Base-by-base conservation (phyloP, 2,888 invertebrate species). In the Anodontia alba region DNA sequence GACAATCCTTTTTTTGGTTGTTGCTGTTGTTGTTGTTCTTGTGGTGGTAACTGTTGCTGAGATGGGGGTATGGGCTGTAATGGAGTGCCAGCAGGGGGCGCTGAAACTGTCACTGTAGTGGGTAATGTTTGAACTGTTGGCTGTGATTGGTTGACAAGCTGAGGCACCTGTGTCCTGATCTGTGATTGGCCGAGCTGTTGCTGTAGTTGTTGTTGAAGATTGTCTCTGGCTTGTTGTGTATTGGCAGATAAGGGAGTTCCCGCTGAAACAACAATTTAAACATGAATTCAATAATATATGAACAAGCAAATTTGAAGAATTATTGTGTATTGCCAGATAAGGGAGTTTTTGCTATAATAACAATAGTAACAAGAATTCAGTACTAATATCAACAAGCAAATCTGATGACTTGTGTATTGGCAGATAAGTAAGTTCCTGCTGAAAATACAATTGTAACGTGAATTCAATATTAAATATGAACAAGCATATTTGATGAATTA, bases 1-100 rank as follows among this genome's bases (percentile, higher is more conserved):
- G 94, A 94, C 7, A 95, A 88, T 29, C 92, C 93, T 79, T 93
- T 94, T 79, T 93, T 94, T n/a, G 87, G 86, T 49, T 81, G 86
- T 78, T 86, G 90, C 73, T 82, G 89, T 70, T 83, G 88, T 80
- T 83, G 88, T 62, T 69, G 80, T 73, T 76, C 84, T 76, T 77
- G 84, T 73, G 77, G 84, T 57, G 77, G 85, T 69, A 82, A 71
- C 31, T 68, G 86, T 73, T 77, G 62, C 29, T 57, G 49, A 23
- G 20, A 23, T 17, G 70, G 57, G n/a, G 57, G 51, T 23, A 43
- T 36, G 69, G 69, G 76, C n/a, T 54, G 76, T 26, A n/a, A 42
- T 43, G 54, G 38, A 42, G 17, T 12, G 5, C 17, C 15, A 66
- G 29, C 62, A 49, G 76, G 49, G 66, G 49, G 69, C n/a, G 29